These are phyloP conservation scores for Caenorhabditis sinica DNA, from an alignment of 2,888 invertebrate genomes.

Conservation along the genomic window DNA sequence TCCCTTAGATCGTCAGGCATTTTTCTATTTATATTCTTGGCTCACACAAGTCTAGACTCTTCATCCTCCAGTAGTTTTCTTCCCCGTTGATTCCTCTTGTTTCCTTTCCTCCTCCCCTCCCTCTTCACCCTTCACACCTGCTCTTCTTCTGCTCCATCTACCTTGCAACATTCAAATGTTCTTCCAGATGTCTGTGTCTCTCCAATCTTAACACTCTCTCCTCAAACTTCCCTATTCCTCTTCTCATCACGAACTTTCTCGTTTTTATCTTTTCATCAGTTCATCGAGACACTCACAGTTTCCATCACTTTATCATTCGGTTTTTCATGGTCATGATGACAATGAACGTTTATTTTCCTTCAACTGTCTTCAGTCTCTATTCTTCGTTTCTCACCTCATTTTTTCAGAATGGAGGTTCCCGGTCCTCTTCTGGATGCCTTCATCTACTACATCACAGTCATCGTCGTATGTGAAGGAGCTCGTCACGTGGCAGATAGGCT, in stretches of 20 bases:
- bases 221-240: constrained; percentile 14
- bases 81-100: no score
- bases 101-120: not conserved
- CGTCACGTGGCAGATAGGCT: constrained; percentile 56
- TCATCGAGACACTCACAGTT: not conserved
- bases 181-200: constrained; percentile 29
- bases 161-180: constrained; percentile 16
- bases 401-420: constrained; percentile 40
- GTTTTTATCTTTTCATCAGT: constrained; percentile 13
- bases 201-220: constrained; percentile 12
- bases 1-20: no score
- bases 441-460: constrained; percentile 57
- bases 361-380: constrained; percentile 1
- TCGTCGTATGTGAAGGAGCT: constrained; percentile 53
- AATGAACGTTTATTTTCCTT: not conserved
- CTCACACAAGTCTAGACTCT: no score
- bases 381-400: not conserved
- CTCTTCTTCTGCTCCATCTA: constrained; percentile 40
- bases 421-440: constrained; percentile 52
- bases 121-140: constrained; percentile 35
- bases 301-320: constrained; percentile 5
- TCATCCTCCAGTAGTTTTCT: not conserved
- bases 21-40: no score
- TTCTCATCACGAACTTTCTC: constrained; percentile 17
- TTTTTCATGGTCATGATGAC: not conserved